These are phyloP conservation scores for Sphaerophoria rueppellii DNA, from an alignment of 2,888 invertebrate species.

Conservation along the genomic window DNA sequence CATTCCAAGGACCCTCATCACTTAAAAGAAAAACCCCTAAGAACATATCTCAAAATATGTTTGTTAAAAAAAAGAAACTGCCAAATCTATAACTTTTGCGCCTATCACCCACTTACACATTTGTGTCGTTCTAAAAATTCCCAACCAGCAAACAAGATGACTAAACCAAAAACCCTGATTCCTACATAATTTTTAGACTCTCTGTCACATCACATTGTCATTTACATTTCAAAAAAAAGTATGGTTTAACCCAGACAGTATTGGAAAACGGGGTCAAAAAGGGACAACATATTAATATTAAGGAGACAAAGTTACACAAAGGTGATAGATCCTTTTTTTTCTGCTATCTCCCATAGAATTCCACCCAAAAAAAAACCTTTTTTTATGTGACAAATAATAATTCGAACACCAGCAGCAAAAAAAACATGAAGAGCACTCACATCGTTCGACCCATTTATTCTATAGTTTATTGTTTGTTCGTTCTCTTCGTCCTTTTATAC, in stretches of 20 bases:
- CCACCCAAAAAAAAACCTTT: constrained; percentile 11
- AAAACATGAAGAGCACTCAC: constrained; percentile 6
- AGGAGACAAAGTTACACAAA: constrained; percentile 51
- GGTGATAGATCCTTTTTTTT: constrained; percentile 61
- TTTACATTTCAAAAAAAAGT: constrained; percentile 29
- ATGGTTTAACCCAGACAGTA: constrained; percentile 2
- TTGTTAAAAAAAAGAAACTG: background rate
- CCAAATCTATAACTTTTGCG: background rate
- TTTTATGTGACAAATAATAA: constrained; percentile 36
- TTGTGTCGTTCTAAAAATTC: background rate
- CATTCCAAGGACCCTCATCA: background rate
- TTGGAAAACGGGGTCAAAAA: constrained; percentile 40
- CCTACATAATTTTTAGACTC: constrained; percentile 41
- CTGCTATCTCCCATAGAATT: background rate
- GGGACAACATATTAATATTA: constrained; percentile 65
- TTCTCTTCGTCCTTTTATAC: constrained; percentile 12
- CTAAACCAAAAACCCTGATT: constrained; percentile 13
- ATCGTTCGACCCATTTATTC: constrained; percentile 32
- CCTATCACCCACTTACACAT: background rate
- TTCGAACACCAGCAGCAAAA: constrained; percentile 1
- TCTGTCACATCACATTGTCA: constrained; percentile 43
- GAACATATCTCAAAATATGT: background rate
- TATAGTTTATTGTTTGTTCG: constrained; percentile 31
- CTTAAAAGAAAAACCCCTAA: background rate
- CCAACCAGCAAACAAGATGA: background rate